Evolutionary conservation across 2,113 vertebrate genomes (phyloP).

Genomic region (Tinamus guttatus): DNA sequence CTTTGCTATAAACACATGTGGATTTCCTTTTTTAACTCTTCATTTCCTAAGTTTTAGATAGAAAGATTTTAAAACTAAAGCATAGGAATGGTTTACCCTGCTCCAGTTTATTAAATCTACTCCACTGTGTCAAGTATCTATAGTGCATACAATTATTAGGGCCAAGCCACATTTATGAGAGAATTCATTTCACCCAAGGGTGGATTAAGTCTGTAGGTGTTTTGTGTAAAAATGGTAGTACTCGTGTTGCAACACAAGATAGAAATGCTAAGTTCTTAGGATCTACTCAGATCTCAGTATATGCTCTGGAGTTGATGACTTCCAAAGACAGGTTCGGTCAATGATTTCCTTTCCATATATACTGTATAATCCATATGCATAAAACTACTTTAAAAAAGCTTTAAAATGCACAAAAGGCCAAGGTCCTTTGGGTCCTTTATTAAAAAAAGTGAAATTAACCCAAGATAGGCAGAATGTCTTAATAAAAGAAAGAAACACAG

Average conservation of each 20-base stretch:
- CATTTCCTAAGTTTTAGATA: slow-evolving; percentile 62
- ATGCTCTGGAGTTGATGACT: slow-evolving; percentile 43
- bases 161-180: slow-evolving; percentile 31
- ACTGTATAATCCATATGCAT: slow-evolving; percentile 38
- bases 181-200: slow-evolving; percentile 67
- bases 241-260: slow-evolving; percentile 31
- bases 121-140: not conserved
- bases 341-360: slow-evolving; percentile 42
- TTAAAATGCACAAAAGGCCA: slow-evolving; percentile 32
- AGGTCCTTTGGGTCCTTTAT: slow-evolving; percentile 12
- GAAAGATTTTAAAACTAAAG: slow-evolving; percentile 66
- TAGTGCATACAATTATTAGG: not conserved
- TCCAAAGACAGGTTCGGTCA: slow-evolving; percentile 35
- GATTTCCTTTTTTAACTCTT: slow-evolving; percentile 76
- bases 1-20: slow-evolving; percentile 64
- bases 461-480: not conserved
- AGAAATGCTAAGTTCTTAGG: slow-evolving; percentile 40
- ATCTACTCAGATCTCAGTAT: not conserved
- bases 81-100: slow-evolving; percentile 50
- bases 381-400: slow-evolving; percentile 29
- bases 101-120: slow-evolving; percentile 68
- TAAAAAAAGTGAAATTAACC: slow-evolving; percentile 26
- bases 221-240: slow-evolving; percentile 38
- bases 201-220: slow-evolving; percentile 58
- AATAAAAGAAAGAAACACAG: not conserved